Conservation (phyloP, 2,113 vertebrate species). For the Amazona vittata region DNA sequence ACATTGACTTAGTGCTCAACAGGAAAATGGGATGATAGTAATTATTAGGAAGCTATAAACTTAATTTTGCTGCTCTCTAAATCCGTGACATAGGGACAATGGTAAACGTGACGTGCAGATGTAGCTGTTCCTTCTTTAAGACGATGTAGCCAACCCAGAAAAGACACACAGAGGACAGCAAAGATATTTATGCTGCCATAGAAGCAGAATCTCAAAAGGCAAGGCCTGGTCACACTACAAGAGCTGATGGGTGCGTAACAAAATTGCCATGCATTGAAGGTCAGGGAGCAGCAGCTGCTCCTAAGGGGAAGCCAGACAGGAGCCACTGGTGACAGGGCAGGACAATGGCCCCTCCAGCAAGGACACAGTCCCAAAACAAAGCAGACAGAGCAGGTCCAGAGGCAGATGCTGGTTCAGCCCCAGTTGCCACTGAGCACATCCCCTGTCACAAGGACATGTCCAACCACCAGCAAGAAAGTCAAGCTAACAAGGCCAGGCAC, state of each 20-base stretch:
- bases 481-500: background rate
- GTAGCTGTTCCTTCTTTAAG: background rate
- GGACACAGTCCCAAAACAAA: background rate
- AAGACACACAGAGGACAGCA: background rate
- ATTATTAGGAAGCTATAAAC: background rate
- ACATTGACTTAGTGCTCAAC: background rate
- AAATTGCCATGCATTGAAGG: background rate
- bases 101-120: background rate
- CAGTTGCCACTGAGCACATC: rapidly evolving
- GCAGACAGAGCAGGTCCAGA: background rate
- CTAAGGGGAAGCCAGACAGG: background rate
- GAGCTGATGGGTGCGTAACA: background rate
- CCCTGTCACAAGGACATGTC: background rate
- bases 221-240: background rate
- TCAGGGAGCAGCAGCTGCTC: background rate
- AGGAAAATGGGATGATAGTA: background rate
- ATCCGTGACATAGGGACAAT: background rate
- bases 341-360: background rate
- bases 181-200: background rate
- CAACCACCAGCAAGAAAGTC: background rate
- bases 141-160: background rate
- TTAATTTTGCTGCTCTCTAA: background rate
- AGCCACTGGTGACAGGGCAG: background rate
- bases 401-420: background rate
- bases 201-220: background rate